Evolutionary conservation across 2,888 invertebrate genomes (phyloP), one percentile per base, ranked within the genome.

Genomic region (Seira ritae): DNA sequence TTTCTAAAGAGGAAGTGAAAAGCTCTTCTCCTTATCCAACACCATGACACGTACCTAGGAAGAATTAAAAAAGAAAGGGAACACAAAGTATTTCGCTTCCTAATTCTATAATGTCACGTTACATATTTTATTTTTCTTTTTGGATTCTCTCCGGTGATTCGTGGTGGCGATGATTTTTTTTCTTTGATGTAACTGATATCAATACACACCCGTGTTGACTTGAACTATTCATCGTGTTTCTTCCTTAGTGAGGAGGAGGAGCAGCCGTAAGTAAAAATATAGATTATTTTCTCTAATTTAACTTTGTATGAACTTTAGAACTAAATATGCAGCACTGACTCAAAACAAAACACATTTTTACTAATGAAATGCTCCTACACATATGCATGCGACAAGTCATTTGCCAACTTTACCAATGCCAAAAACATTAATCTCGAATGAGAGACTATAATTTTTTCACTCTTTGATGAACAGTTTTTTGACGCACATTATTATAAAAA

Each of bases 391-490:
- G 55, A 55, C 55, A 55, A 55, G n/a, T 55, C 20, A 84, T 83
- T 75, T 84, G 83, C 83, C 83, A 84, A 84, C 65, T 74, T 84
- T 84, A 62, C 78, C 75, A 70, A 66, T 84, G 78, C 83, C 79
- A 79, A 84, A 78, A 74, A 60, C 79, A 84, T 84, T 42, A 70
- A 84, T 84, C 79, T 84, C 4, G 31, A 23, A 46, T 65, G 68
- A 66, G 22, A 66, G 37, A 72, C 72, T 19, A 24, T 62, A 17
- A 60, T 66, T 42, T 66, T 20, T 23, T 1, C 24, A 6, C 19
- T 8, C 0, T 72, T 68, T 73, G 65, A 74, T 62, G 73, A 15
- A 15, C 78, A 68, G 68, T 76, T 75, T 68, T 70, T 76, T 80
- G n/a, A 31, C 31, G 31, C 31, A 31, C 31, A 75, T 80, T 55